These are phyloP conservation scores for Burhinus bistriatus DNA, from an alignment of 2,113 vertebrate species.

Conservation along the genomic window DNA sequence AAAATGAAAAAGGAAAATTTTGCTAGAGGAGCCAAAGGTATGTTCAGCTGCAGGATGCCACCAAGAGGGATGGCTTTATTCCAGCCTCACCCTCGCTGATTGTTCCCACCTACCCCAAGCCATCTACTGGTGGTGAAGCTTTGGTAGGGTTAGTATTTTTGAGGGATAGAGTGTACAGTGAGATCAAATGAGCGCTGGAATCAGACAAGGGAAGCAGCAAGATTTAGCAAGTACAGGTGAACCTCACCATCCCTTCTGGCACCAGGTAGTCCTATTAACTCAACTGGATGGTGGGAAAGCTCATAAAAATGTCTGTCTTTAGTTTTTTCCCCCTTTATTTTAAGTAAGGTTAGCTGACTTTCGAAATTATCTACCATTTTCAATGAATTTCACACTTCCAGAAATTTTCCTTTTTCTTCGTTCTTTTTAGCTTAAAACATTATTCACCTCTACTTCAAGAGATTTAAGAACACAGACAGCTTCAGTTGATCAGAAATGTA, in stretches of 20 bases:
- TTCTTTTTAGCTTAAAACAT: background rate
- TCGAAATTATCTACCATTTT: background rate
- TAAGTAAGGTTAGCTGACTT: background rate
- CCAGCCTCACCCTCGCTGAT: background rate
- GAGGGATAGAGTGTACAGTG: too few species aligned
- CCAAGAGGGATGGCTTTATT: background rate
- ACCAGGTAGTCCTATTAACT: background rate
- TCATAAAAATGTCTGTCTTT: background rate
- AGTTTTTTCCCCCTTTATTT: accelerated
- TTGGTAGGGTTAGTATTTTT: background rate
- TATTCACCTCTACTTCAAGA: background rate
- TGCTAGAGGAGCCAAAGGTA: background rate
- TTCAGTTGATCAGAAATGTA: background rate
- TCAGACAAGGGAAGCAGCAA: background rate
- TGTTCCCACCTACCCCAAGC: background rate
- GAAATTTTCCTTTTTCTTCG: background rate
- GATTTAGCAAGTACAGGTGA: background rate
- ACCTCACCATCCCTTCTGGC: background rate
- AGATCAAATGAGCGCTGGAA: background rate
- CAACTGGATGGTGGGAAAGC: background rate
- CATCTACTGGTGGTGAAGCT: background rate
- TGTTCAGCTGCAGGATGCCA: background rate
- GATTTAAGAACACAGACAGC: background rate
- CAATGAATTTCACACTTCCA: background rate
- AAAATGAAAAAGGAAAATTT: background rate